These are phyloP conservation scores for Drosophila pseudotakahashii DNA, from an alignment of 2,888 invertebrate species.

Conservation along the genomic window DNA sequence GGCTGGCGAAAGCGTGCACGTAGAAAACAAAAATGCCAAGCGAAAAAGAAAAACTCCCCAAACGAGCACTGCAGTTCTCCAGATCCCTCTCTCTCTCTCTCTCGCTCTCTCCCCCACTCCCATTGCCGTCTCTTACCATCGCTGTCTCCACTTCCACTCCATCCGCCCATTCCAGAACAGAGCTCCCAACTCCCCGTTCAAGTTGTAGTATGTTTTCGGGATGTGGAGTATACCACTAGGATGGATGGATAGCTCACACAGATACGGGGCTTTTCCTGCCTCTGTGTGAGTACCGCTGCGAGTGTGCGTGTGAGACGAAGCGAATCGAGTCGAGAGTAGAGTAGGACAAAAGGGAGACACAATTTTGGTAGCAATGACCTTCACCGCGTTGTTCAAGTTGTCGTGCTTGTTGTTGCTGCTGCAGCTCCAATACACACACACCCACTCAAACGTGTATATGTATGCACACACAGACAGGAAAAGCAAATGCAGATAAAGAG, in stretches of 20 bases:
- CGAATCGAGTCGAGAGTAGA: constrained; percentile 72
- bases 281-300: constrained; percentile 18
- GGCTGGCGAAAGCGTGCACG: constrained; percentile 26
- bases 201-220: constrained; percentile 51
- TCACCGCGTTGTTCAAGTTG: constrained; percentile 84
- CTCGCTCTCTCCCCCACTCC: neutral
- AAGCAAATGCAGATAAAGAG: constrained; percentile 46
- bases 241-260: constrained; percentile 46
- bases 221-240: constrained; percentile 66
- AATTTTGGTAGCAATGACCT: constrained; percentile 85
- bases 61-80: constrained; percentile 20
- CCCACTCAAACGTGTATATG: constrained; percentile 18
- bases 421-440: constrained; percentile 51
- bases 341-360: constrained; percentile 83
- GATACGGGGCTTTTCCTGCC: constrained; percentile 31
- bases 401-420: constrained; percentile 48
- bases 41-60: constrained; percentile 35
- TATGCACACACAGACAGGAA: constrained; percentile 28
- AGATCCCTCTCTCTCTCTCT: constrained; percentile 6
- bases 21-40: constrained; percentile 15
- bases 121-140: constrained; percentile 11
- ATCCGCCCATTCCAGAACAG: constrained; percentile 29
- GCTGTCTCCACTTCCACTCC: constrained; percentile 39
- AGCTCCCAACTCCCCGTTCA: constrained; percentile 25
- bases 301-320: constrained; percentile 48